Conservation (phyloP, 2,888 invertebrate genomes). For the Drosophila villosipedis region DNA sequence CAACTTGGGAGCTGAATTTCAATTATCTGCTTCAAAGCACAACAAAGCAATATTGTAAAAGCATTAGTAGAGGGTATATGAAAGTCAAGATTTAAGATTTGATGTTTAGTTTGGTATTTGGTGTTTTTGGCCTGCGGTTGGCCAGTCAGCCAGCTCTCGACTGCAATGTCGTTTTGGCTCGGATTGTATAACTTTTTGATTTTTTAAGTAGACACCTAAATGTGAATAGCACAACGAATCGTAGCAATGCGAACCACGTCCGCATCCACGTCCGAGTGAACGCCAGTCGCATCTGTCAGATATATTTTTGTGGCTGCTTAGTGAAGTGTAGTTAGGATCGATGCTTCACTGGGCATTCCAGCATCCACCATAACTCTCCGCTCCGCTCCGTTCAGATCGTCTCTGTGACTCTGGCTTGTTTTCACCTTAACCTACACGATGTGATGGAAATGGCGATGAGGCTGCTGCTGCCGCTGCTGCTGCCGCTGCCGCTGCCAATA, state of each 20-base stretch:
- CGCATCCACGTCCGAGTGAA: slow-evolving; percentile 51
- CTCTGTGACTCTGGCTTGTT: slow-evolving; percentile 56
- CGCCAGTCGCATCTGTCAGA: slow-evolving; percentile 80
- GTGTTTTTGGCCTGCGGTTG: slow-evolving; percentile 69
- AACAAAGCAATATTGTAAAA: background rate
- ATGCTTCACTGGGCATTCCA: slow-evolving; percentile 55
- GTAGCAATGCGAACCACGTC: slow-evolving; percentile 67
- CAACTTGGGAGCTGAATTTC: background rate
- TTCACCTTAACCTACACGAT: slow-evolving; percentile 73
- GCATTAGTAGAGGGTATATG: slow-evolving; percentile 22
- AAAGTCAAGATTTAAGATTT: background rate
- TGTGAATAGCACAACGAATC: slow-evolving; percentile 80
- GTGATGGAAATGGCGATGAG: slow-evolving; percentile 62
- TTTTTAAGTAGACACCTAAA: slow-evolving; percentile 81
- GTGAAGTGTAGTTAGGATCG: slow-evolving; percentile 79
- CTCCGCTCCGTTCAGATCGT: slow-evolving; percentile 6
- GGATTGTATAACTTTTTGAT: slow-evolving; percentile 78
- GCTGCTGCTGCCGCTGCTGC: slow-evolving; percentile 55
- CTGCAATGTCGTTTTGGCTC: slow-evolving; percentile 63
- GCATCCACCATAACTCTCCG: background rate
- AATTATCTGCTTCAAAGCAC: background rate
- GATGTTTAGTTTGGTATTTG: slow-evolving; percentile 24
- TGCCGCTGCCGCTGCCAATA: slow-evolving; percentile 64
- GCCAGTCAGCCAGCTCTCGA: slow-evolving; percentile 29
- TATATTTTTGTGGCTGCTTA: slow-evolving; percentile 78